Conservation (phyloP, 1,140 invertebrate species). For the Camponotus vicinus region DNA sequence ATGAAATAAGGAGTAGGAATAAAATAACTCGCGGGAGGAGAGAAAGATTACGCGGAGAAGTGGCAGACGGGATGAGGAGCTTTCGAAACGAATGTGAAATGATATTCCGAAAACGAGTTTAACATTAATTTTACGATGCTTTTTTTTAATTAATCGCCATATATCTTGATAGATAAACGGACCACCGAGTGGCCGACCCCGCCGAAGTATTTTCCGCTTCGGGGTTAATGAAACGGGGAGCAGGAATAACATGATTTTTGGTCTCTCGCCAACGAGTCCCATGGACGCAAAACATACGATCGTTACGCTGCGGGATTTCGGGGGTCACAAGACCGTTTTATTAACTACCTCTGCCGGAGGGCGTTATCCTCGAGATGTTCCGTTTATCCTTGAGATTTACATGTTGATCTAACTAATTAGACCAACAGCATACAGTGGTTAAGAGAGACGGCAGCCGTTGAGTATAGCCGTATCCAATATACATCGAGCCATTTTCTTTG, state of each 20-base stretch:
- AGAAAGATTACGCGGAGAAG: neutral
- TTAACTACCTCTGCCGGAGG: constrained; percentile 64
- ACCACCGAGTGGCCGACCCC: neutral
- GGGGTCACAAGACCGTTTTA: constrained; percentile 62
- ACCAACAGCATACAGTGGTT: constrained; percentile 34
- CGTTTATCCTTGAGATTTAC: constrained; percentile 73
- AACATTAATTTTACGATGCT: constrained; percentile 22
- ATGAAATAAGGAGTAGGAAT: constrained; percentile 52
- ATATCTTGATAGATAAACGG: constrained; percentile 20
- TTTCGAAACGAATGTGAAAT: constrained; percentile 27
- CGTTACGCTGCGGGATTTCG: constrained; percentile 65
- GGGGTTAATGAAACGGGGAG: constrained; percentile 45
- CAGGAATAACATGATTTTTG: constrained; percentile 60
- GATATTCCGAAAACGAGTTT: neutral
- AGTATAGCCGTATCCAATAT: neutral
- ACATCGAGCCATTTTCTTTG: constrained; percentile 7
- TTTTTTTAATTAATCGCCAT: neutral
- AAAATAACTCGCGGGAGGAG: constrained; percentile 47
- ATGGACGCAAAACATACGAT: constrained; percentile 56
- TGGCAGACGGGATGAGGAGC: neutral
- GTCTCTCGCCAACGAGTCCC: constrained; percentile 38
- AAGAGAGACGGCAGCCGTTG: constrained; percentile 15
- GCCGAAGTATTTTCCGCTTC: neutral
- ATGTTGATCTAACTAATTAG: constrained; percentile 78
- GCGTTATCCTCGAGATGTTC: constrained; percentile 51